Evolutionary conservation across 1,140 invertebrate genomes (phyloP).

Genomic region (Pristionchus pacificus): DNA sequence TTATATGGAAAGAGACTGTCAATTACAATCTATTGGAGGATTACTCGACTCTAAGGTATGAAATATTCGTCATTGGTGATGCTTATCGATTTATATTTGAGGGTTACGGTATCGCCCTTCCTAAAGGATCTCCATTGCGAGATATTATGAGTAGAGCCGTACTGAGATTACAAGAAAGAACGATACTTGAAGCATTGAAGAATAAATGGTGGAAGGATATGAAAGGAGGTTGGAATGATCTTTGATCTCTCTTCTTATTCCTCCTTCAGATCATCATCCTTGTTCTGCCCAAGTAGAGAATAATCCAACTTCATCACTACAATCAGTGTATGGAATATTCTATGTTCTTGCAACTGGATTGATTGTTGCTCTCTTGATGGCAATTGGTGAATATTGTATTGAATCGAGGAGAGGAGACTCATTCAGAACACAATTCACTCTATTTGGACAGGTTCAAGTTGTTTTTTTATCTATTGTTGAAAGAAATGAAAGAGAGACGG

Average conservation of each 20-base stretch:
- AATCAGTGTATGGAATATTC: conserved; percentile 44
- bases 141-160: conserved; percentile 72
- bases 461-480: too few relatives aligned
- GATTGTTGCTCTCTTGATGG: conserved; percentile 42
- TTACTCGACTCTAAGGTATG: conserved; percentile 72
- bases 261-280: conserved; percentile 22
- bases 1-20: conserved; percentile 71
- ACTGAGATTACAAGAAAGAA: conserved; percentile 75
- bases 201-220: conserved; percentile 75
- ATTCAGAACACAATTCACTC: conserved; percentile 33
- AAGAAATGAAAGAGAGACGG: background rate
- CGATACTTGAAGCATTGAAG: conserved; percentile 71
- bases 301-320: conserved; percentile 15
- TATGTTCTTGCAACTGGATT: conserved; percentile 49
- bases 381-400: conserved; percentile 44
- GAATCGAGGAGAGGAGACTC: conserved; percentile 36
- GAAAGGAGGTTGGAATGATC: background rate
- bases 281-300: conserved; percentile 24
- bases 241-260: too few relatives aligned
- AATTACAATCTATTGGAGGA: conserved; percentile 73
- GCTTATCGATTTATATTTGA: conserved; percentile 21
- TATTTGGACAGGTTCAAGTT: conserved; percentile 35
- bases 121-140: conserved; percentile 72
- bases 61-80: conserved; percentile 3
- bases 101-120: conserved; percentile 54